Evolutionary conservation across 2,888 invertebrate species (phyloP).

Genomic region (Heliconius ethilla): DNA sequence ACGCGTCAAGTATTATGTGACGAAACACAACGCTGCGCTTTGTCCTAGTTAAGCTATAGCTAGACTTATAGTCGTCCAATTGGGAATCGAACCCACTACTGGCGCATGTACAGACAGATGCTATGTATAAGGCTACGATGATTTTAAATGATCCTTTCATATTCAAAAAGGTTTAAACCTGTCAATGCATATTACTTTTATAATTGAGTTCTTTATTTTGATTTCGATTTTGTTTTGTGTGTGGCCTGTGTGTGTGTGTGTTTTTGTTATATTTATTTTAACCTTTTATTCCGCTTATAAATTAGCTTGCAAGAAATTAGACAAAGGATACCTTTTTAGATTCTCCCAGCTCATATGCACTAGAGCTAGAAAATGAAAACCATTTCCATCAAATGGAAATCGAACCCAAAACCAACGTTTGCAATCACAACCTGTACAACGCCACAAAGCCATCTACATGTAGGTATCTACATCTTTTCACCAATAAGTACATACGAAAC

Average conservation of each 20-base stretch:
- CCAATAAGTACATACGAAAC: not conserved
- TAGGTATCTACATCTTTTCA: not conserved
- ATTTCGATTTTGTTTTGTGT: constrained; percentile 46
- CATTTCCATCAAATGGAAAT: not conserved
- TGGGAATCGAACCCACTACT: not conserved
- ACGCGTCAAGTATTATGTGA: not conserved
- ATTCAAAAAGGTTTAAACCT: constrained; percentile 51
- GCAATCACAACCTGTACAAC: not conserved
- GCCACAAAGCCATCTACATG: not conserved
- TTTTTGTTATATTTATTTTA: not conserved
- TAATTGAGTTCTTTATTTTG: constrained; percentile 44
- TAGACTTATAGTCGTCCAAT: not conserved
- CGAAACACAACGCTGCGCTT: not conserved
- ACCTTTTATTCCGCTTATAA: not conserved
- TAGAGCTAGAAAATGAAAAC: not conserved
- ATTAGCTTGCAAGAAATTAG: not conserved
- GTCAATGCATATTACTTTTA: constrained; percentile 55
- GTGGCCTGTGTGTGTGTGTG: constrained; percentile 31
- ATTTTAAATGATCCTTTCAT: constrained; percentile 42
- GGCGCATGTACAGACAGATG: not conserved
- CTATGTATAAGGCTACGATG: too few relatives aligned
- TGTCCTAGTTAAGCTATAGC: not conserved
- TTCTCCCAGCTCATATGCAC: not conserved
- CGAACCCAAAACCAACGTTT: not conserved
- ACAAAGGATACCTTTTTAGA: not conserved